These are phyloP conservation scores for Lithobates pipiens DNA, from an alignment of 2,797 vertebrate species.

Conservation along the genomic window DNA sequence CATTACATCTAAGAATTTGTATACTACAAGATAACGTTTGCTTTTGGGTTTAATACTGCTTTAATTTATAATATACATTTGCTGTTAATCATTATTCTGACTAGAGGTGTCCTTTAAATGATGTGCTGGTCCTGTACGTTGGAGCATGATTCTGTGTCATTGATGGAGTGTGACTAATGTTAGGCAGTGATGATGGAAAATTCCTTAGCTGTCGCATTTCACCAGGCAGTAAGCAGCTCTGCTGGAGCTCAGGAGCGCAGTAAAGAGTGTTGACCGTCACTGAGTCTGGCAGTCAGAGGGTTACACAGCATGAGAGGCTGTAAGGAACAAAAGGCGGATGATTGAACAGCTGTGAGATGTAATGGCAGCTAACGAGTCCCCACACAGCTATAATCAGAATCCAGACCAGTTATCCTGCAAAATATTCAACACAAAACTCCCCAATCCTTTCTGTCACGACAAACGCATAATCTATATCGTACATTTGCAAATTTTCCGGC, in stretches of 20 bases:
- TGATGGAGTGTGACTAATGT: constrained; percentile 43
- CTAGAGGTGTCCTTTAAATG: too few species aligned
- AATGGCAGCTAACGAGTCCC: neutral
- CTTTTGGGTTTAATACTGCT: too few species aligned
- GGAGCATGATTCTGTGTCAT: constrained; percentile 31
- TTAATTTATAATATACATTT: too few species aligned
- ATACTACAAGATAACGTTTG: too few species aligned
- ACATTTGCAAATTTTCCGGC: constrained; percentile 21
- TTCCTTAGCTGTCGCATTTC: constrained; percentile 43
- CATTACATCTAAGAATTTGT: too few species aligned
- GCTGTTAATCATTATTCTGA: too few species aligned
- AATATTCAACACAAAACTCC: constrained; percentile 10
- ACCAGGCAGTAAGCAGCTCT: neutral
- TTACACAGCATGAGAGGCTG: constrained; percentile 44
- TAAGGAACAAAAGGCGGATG: constrained; percentile 47
- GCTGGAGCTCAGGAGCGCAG: constrained; percentile 33
- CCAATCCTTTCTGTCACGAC: constrained; percentile 30
- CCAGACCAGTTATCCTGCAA: constrained; percentile 11
- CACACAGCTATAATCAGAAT: constrained; percentile 43
- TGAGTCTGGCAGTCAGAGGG: constrained; percentile 3
- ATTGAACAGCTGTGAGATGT: constrained; percentile 44
- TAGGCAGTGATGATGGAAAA: constrained; percentile 37
- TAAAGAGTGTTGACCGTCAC: constrained; percentile 5
- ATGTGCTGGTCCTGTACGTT: neutral
- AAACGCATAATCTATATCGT: constrained; percentile 3